Evolutionary conservation across 2,797 vertebrate genomes (phyloP), one percentile per base, ranked within the genome.

Genomic region (Scolopax rusticola): DNA sequence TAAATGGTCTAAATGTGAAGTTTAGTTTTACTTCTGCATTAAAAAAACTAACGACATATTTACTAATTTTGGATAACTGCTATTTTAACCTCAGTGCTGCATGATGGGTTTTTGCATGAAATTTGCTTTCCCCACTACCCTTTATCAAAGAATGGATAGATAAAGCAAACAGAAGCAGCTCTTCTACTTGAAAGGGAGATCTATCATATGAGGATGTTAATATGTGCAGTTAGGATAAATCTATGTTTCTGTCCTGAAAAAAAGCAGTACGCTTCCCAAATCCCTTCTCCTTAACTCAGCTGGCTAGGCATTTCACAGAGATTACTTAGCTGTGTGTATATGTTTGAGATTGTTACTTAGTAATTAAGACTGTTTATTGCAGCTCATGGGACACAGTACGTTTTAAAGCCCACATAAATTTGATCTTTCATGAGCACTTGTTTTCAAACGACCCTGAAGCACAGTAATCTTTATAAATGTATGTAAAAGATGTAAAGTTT

Each of bases 331-430:
- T 80, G 10, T 67, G 15, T 50, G 6, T 51, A 17, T 64, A n/a
- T n/a, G 8, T 77, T 60, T 75, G 87, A 89, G 45, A 45, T 5
- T 75, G 28, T 25, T 21, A n/a, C 32, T 93, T 92, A 91, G 84
- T 64, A 53, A 92, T 84, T 90, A 87, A 76, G 50, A 41, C 15
- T 85, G 45, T 77, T 89, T 93, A 40, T 40, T 48, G 25, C 53
- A 84, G 15, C 27, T 93, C 6, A 36, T 24, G 54, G 16, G 33
- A 78, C 7, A 30, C 1, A 1, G 8, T 75, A 15, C 76, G 15
- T 84, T 86, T 93, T 81, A 84, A 90, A 94, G 33, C n/a, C 32
- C 24, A 75, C 67, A 57, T 43, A 86, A 75, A 47, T 93, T 68
- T 75, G 53, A 48, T 77, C 17, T 50, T 84, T 86, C 41, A 75